Evolutionary conservation across 2,888 invertebrate species (phyloP), one percentile per base, ranked within the genome.

Genomic region (Apeira syringaria): DNA sequence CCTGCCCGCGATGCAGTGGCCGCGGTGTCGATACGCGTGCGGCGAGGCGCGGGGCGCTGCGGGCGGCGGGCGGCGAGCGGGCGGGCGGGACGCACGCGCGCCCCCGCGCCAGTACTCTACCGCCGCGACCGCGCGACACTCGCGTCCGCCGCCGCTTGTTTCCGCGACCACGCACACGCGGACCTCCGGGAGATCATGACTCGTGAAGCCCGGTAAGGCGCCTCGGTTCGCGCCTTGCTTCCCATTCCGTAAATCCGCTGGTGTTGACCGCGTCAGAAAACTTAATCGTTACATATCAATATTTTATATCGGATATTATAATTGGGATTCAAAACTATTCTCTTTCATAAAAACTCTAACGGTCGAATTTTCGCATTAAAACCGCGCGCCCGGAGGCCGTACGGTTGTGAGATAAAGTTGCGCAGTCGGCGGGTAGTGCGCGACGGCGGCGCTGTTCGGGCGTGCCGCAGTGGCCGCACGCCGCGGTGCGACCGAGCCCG

Each of bases 1-100:
- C 53, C 53, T 43, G 51, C 56, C 58, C 62, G 71, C 74, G 81
- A 71, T 83, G 85, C 85, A 81, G 85, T 74, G 80, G 47, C 67
- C 78, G 70, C 73, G 79, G 79, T 85, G 82, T 83, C 85, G 74
- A 84, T 84, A 84, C 76, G 80, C 73, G 78, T 73, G 74, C 72
- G 71, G 64, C 60, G 58, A 53, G 50, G 56, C 58, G 50, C 50
- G 61, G 53, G 56, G 56, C 50, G 59, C 53, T 51, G 52, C 57
- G 58, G 29, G 30, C 15, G 49, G 52, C 57, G 49, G 37, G 47
- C 27, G 54, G 64, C 63, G 57, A 51, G 67, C 63, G 69, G 61
- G 68, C 63, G 69, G 61, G 67, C 63, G 65, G 69, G 59, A 63
- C 72, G 71, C 74, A 64, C 72, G 75, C 79, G 74, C 78, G 74